These are phyloP conservation scores for Sanderia malayensis DNA, from an alignment of 30 jellyfish, hydroid and myxozoan genomes.

Conservation along the genomic window DNA sequence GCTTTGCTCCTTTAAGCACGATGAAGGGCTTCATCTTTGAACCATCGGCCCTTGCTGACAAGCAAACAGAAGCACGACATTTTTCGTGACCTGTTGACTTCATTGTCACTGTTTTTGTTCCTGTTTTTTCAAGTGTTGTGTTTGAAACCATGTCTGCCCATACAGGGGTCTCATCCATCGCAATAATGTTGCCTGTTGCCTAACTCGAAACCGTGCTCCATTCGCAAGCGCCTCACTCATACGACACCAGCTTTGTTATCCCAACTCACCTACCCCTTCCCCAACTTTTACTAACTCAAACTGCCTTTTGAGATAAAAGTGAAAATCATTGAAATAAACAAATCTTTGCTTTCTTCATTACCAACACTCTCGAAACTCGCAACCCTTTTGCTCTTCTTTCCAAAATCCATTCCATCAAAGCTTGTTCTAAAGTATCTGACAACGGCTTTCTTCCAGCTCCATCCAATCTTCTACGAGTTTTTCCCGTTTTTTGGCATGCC, in stretches of 20 bases:
- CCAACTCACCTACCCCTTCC: no score
- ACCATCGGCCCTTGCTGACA: conserved; percentile 51
- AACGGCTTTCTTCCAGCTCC: conserved; percentile 25
- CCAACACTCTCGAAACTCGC: conserved; percentile 25
- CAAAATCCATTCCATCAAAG: conserved; percentile 31
- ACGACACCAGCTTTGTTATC: conserved; percentile 17
- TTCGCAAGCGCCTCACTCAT: neutral
- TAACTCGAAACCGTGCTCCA: neutral
- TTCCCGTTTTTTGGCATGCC: neutral
- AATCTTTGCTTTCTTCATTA: conserved; percentile 36
- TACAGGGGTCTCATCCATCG: no score
- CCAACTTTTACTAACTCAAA: no score
- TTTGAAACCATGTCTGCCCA: no score
- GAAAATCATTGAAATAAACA: no score
- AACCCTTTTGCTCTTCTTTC: conserved; percentile 41
- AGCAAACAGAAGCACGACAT: conserved; percentile 34
- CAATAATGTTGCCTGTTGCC: no score
- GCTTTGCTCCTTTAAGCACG: conserved; percentile 53
- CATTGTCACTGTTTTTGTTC: no score
- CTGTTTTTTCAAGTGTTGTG: no score
- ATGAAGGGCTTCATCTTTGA: conserved; percentile 40
- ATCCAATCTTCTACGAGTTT: neutral
- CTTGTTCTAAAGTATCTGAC: conserved; percentile 17
- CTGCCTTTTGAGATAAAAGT: no score
- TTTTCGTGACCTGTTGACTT: conserved; percentile 61